phyloP scores from a whole-genome alignment of 1,140 invertebrate genomes.

The Drosophila elegans region DNA sequence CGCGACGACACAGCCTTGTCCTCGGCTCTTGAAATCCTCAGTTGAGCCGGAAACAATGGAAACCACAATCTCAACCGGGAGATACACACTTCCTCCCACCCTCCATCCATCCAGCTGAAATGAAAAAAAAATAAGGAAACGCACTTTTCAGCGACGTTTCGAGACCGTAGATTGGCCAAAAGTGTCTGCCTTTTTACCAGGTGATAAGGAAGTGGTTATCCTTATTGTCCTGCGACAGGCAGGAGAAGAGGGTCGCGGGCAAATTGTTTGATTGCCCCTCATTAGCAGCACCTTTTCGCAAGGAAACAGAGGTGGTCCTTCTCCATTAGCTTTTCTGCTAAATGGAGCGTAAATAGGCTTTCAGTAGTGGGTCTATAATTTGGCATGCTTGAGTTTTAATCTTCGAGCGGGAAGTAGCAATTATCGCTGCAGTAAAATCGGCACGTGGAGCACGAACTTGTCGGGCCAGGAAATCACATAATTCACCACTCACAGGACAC shows the following conservation, averaged over 20 bases:
- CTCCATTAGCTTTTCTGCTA: constrained; percentile 21
- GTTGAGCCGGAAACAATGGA: constrained; percentile 49
- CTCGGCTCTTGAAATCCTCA: constrained; percentile 55
- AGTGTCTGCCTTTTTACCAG: constrained; percentile 32
- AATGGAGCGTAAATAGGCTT: constrained; percentile 32
- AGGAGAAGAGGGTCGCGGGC: constrained; percentile 11
- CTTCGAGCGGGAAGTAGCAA: constrained; percentile 12
- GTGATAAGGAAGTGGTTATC: constrained; percentile 52
- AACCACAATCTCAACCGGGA: constrained; percentile 19
- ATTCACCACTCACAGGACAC: constrained; percentile 14
- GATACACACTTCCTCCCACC: neutral
- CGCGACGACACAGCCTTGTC: neutral
- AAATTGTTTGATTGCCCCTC: constrained; percentile 58
- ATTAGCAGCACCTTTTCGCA: constrained; percentile 40
- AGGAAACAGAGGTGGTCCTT: neutral
- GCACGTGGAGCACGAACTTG: constrained; percentile 6
- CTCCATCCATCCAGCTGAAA: neutral
- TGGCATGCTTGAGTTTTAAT: constrained; percentile 5
- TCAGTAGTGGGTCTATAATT: neutral
- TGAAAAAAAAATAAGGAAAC: constrained; percentile 28
- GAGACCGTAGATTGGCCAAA: constrained; percentile 9
- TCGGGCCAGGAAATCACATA: constrained; percentile 6
- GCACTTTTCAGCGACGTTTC: constrained; percentile 44
- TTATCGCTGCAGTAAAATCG: constrained; percentile 32
- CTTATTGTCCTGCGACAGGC: constrained; percentile 41